These are phyloP conservation scores for Tiliacea aurago DNA, from an alignment of 2,888 invertebrate species.

Conservation along the genomic window DNA sequence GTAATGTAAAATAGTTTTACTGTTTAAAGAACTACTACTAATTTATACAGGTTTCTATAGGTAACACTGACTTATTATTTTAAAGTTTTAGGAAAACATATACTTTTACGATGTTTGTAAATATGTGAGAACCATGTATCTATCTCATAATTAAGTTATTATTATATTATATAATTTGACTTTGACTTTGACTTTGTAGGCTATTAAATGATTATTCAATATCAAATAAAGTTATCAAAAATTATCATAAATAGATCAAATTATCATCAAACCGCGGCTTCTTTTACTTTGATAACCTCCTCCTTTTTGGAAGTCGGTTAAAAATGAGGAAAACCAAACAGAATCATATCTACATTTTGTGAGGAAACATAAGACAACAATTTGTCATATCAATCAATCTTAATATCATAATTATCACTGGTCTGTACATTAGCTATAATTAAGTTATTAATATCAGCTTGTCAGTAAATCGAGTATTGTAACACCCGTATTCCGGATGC, in stretches of 20 bases:
- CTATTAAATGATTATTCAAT: not conserved
- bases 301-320: too few relatives aligned
- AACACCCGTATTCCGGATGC: not conserved
- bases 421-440: conserved; percentile 8
- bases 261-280: not conserved
- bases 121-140: too few relatives aligned
- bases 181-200: too few relatives aligned
- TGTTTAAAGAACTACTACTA: too few relatives aligned
- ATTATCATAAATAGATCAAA: not conserved
- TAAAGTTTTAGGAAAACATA: too few relatives aligned
- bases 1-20: not conserved
- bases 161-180: too few relatives aligned
- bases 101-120: too few relatives aligned
- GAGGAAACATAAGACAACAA: not conserved
- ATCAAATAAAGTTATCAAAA: not conserved
- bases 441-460: conserved; percentile 1
- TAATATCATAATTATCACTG: not conserved
- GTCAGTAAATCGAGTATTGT: not conserved
- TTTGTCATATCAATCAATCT: not conserved
- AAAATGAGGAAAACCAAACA: not conserved
- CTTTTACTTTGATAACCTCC: too few relatives aligned
- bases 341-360: not conserved
- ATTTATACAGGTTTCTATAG: not conserved
- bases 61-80: too few relatives aligned
- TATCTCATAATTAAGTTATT: too few relatives aligned